Percentiles rank a stretch among this genome's conserved stretches.
phyloP scores from a whole-genome alignment of 1,140 invertebrate genomes.

The Drosophila eugracilis region DNA sequence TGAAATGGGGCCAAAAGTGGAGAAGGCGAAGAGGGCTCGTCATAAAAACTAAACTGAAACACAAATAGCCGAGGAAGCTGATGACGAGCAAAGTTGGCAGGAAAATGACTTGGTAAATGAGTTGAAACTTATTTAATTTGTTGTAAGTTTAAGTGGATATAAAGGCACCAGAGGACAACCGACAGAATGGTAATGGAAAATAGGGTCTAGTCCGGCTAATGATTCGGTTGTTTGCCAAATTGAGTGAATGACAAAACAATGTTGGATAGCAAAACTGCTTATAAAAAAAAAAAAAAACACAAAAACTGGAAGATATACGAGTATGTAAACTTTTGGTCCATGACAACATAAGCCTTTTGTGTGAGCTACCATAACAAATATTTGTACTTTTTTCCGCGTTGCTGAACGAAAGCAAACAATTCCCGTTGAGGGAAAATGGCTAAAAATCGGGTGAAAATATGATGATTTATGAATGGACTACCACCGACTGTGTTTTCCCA shows the following conservation, averaged over 20 bases:
- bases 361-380: conserved; percentile 55
- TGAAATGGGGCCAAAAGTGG: conserved; percentile 18
- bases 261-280: not conserved
- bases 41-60: conserved; percentile 80
- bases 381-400: conserved; percentile 65
- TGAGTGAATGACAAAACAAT: conserved; percentile 38
- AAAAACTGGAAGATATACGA: not conserved
- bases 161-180: conserved; percentile 1
- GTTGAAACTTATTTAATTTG: conserved; percentile 82
- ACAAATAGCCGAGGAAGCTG: conserved; percentile 65
- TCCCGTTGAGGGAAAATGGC: conserved; percentile 15
- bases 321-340: not conserved
- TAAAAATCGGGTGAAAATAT: conserved; percentile 47
- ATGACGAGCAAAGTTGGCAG: conserved; percentile 63
- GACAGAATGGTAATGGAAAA: not conserved
- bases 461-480: conserved; percentile 75
- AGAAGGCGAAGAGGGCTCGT: conserved; percentile 12
- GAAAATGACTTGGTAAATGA: conserved; percentile 80
- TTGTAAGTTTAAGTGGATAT: conserved; percentile 63
- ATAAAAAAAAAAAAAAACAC: too few relatives aligned
- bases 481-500: not conserved
- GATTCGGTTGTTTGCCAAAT: conserved; percentile 67
- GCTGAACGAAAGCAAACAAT: conserved; percentile 38
- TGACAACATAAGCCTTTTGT: conserved; percentile 65
- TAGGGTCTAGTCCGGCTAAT: conserved; percentile 46